Conservation (phyloP, 1,140 invertebrate species). For the fruit fly (Drosophila melanogaster) region Release_6_plus_ISO1_MT NT_033777.3:25464001-25464500, state of each 20-base stretch:
- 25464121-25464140: slow-evolving; percentile 25
- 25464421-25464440: slow-evolving; percentile 42
- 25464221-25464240: slow-evolving; percentile 19
- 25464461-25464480: slow-evolving; percentile 77
- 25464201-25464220: slow-evolving; percentile 13
- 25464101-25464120: slow-evolving; percentile 32
- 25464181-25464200: slow-evolving; percentile 13
- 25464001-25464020: slow-evolving; percentile 10
- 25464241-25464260: slow-evolving; percentile 25
- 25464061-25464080: slow-evolving; percentile 22
- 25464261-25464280: slow-evolving; percentile 66
- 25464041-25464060: slow-evolving; percentile 32
- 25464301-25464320: slow-evolving; percentile 44
- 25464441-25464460: slow-evolving; percentile 62
- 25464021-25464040: slow-evolving; percentile 63
- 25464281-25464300: slow-evolving; percentile 14
- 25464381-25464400: slow-evolving; percentile 33
- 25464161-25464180: slow-evolving; percentile 10
- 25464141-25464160: slow-evolving; percentile 23
- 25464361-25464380: slow-evolving; percentile 41
- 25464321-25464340: slow-evolving; percentile 53
- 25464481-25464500: slow-evolving; percentile 80
- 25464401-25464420: slow-evolving; percentile 47
- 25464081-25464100: slow-evolving; percentile 54
- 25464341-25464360: slow-evolving; percentile 61